These are phyloP conservation scores for Apteryx mantelli DNA, from an alignment of 2,113 vertebrate genomes.

Conservation along the genomic window DNA sequence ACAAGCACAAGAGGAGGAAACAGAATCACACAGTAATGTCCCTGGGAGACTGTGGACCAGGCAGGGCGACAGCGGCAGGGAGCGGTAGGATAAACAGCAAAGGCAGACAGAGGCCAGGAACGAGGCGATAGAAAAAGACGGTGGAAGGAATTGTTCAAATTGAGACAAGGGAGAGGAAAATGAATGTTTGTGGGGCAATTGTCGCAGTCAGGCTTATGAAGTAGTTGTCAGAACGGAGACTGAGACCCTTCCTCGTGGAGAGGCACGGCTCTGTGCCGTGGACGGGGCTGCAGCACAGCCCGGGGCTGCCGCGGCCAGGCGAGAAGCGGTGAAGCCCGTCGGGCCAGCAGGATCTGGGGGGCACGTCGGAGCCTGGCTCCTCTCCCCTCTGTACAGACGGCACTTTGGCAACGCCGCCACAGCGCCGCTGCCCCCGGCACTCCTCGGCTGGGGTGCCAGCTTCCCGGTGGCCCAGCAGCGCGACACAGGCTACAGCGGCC, in stretches of 20 bases:
- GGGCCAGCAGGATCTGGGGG: not conserved
- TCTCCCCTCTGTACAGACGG: not conserved
- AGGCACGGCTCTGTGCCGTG: not conserved
- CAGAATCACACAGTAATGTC: not conserved
- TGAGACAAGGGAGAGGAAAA: not conserved
- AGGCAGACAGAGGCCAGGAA: not conserved
- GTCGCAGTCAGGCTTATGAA: not conserved
- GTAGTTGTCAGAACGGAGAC: not conserved
- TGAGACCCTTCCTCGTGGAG: too few relatives aligned
- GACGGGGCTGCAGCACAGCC: not conserved
- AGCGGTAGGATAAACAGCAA: not conserved
- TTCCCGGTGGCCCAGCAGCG: not conserved
- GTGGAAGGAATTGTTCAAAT: not conserved
- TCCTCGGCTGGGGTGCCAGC: not conserved
- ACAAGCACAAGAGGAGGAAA: not conserved
- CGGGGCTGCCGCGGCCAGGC: rapidly evolving
- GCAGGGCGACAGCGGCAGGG: not conserved
- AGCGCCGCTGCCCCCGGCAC: not conserved
- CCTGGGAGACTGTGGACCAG: not conserved
- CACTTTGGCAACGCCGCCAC: not conserved
- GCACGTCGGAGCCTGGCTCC: not conserved
- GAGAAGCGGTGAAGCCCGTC: not conserved
- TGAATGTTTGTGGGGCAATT: not conserved
- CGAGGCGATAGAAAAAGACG: not conserved
- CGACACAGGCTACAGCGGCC: not conserved